A percentile compares a stretch with the other conserved stretches of the same genome.
Conservation (phyloP, 2,888 invertebrate species). For the Biston betularia region DNA sequence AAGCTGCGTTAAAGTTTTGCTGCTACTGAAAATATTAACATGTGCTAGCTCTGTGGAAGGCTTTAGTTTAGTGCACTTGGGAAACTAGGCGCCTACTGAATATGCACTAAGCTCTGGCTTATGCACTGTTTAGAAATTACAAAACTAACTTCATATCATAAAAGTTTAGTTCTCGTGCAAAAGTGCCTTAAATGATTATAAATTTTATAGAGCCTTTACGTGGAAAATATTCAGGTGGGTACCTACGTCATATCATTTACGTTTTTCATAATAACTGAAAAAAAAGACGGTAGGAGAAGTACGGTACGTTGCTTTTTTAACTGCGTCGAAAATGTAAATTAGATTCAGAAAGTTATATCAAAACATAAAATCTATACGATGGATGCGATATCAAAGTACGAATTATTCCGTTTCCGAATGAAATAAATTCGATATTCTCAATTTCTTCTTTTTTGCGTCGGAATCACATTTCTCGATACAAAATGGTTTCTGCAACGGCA, state of each 20-base stretch:
- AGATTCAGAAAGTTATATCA: background rate
- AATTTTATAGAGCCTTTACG: too few species aligned
- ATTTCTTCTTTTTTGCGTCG: constrained; percentile 33
- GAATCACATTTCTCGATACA: constrained; percentile 40
- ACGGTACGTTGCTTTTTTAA: background rate
- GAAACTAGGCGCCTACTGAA: constrained; percentile 13
- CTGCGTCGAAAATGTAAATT: background rate
- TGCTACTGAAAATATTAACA: too few species aligned
- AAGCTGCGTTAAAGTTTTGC: too few species aligned
- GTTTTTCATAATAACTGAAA: too few species aligned
- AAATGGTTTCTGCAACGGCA: constrained; percentile 32
- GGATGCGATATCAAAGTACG: constrained; percentile 15
- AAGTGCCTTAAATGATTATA: too few species aligned
- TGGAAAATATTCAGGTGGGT: too few species aligned
- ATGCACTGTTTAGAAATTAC: constrained; percentile 5
- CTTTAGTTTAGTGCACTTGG: constrained; percentile 2
- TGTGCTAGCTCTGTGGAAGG: background rate
- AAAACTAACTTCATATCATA: background rate
- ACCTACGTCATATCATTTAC: too few species aligned
- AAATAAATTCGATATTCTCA: constrained; percentile 26
- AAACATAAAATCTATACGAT: constrained; percentile 7
- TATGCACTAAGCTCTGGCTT: constrained; percentile 16
- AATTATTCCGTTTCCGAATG: constrained; percentile 18
- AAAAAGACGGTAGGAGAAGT: too few species aligned
- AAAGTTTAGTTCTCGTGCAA: too few species aligned